Conservation (phyloP, 1,140 invertebrate species). For the Drosophila bocqueti region DNA sequence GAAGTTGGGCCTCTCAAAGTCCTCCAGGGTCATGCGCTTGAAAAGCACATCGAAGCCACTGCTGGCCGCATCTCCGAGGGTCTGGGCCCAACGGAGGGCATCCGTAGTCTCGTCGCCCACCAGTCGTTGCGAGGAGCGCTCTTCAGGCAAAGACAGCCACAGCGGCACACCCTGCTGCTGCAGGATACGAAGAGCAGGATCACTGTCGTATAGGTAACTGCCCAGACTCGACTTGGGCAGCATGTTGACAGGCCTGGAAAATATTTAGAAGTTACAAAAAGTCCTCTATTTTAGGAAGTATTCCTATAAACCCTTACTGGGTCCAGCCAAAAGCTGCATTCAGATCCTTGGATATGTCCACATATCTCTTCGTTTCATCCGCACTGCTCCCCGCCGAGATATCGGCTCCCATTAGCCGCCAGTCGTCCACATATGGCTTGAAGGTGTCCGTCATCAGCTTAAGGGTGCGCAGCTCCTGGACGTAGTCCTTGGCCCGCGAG, state of each 20-base stretch:
- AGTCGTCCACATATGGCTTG: slow-evolving; percentile 66
- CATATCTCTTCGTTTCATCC: slow-evolving; percentile 75
- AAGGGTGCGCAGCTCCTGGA: slow-evolving; percentile 74
- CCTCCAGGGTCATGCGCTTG: slow-evolving; percentile 62
- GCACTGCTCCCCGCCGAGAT: slow-evolving; percentile 76
- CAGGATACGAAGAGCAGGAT: slow-evolving; percentile 64
- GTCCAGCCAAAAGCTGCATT: slow-evolving; percentile 79
- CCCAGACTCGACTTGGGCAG: slow-evolving; percentile 61
- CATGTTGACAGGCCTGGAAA: slow-evolving; percentile 62
- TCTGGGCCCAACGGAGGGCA: slow-evolving; percentile 78
- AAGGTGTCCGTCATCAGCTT: slow-evolving; percentile 81
- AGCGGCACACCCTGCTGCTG: slow-evolving; percentile 68
- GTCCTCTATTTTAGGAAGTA: not conserved
- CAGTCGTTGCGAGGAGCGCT: slow-evolving; percentile 38
- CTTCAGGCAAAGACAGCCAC: slow-evolving; percentile 73
- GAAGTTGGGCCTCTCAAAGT: slow-evolving; percentile 68
- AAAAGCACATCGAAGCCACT: slow-evolving; percentile 79
- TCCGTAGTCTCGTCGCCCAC: slow-evolving; percentile 66
- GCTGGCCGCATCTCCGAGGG: slow-evolving; percentile 78
- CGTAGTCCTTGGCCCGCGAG: slow-evolving; percentile 70
- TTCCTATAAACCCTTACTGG: slow-evolving; percentile 63
- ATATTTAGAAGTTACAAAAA: not conserved
- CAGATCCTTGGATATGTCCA: slow-evolving; percentile 75
- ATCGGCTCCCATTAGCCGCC: slow-evolving; percentile 79
- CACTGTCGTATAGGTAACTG: slow-evolving; percentile 72